Evolutionary conservation across 2,888 invertebrate species (phyloP).

Genomic region (Julus scanicus): DNA sequence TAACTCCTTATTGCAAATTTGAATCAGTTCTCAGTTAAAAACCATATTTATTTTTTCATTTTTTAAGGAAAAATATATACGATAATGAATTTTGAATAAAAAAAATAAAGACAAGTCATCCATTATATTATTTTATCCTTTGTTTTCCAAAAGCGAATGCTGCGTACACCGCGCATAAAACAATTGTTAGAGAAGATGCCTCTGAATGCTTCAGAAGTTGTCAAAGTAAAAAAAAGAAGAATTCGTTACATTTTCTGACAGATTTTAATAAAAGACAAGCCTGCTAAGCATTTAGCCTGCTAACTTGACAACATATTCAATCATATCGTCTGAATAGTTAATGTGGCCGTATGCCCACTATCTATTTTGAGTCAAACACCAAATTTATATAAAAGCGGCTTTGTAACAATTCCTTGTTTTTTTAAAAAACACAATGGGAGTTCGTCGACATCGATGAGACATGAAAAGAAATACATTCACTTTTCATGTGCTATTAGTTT

Average conservation of each 20-base stretch:
- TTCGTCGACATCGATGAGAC: background rate
- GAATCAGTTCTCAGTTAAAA: too few relatives aligned
- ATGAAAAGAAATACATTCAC: background rate
- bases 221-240: too few relatives aligned
- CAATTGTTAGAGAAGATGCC: too few relatives aligned
- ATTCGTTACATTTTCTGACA: conserved; percentile 23
- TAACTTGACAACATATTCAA: background rate
- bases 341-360: background rate
- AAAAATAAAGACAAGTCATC: too few relatives aligned
- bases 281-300: background rate
- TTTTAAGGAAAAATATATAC: too few relatives aligned
- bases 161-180: too few relatives aligned
- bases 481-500: background rate
- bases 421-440: background rate
- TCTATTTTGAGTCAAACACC: conserved; percentile 22
- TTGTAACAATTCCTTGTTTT: background rate
- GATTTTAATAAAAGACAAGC: conserved; percentile 36
- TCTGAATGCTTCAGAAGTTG: too few relatives aligned
- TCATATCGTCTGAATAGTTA: background rate
- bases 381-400: background rate
- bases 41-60: too few relatives aligned
- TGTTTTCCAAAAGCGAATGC: too few relatives aligned
- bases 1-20: too few relatives aligned
- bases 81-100: too few relatives aligned
- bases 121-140: too few relatives aligned